Evolutionary conservation across 2,888 invertebrate genomes (phyloP).

Genomic region (Priocnemis perturbator): DNA sequence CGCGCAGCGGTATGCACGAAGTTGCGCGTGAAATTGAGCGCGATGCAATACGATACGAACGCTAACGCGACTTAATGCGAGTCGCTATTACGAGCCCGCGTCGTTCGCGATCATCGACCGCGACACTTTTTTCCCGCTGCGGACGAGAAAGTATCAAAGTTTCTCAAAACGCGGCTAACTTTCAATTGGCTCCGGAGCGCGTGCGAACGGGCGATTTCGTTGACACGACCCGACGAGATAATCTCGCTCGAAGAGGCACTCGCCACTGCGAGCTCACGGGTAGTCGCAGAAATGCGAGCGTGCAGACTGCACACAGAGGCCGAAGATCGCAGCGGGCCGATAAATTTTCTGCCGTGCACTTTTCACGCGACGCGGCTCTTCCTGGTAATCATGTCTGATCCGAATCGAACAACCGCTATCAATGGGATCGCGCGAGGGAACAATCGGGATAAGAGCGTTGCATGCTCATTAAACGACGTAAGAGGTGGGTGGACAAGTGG

Average conservation of each 20-base stretch:
- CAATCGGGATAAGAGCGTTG: too few relatives aligned
- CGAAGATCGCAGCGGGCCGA: conserved; percentile 16
- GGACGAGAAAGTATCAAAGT: neutral
- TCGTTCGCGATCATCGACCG: too few relatives aligned
- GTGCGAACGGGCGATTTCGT: conserved; percentile 16
- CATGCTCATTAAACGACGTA: too few relatives aligned
- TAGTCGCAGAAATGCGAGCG: neutral
- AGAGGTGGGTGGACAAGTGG: too few relatives aligned
- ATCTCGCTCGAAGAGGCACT: conserved; percentile 9
- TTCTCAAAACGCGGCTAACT: conserved; percentile 4
- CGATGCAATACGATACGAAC: too few relatives aligned
- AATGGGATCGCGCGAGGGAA: too few relatives aligned
- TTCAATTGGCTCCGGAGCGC: conserved; percentile 11
- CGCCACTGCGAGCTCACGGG: conserved; percentile 9
- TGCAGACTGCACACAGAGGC: neutral
- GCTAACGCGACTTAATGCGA: too few relatives aligned
- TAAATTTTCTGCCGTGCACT: conserved; percentile 22
- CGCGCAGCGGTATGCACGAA: too few relatives aligned
- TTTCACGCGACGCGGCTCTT: conserved; percentile 18
- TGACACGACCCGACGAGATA: conserved; percentile 6
- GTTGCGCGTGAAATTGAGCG: too few relatives aligned
- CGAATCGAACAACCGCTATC: too few relatives aligned
- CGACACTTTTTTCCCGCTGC: neutral
- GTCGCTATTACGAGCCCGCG: too few relatives aligned
- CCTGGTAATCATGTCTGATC: neutral